Conservation (phyloP, 2,888 invertebrate species). For the Chymomyza caudatula region DNA sequence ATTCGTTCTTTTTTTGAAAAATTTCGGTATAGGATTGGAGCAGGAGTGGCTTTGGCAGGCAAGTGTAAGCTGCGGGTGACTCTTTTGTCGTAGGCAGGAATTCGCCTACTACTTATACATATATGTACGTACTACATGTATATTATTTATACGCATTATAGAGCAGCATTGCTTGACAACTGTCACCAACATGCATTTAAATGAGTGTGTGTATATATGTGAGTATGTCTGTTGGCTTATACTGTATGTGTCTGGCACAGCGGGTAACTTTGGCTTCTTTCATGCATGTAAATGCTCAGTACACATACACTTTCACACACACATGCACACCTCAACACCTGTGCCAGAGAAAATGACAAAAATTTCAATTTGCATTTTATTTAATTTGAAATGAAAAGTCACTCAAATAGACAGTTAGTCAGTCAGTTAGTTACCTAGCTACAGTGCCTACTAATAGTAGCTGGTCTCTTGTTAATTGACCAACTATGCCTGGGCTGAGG, state of each 20-base stretch:
- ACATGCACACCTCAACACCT: not conserved
- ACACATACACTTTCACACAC: slow-evolving; percentile 5
- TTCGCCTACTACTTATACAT: not conserved
- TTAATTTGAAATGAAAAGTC: slow-evolving; percentile 55
- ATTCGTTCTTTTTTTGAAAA: not conserved
- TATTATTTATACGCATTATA: not conserved
- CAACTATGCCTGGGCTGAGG: slow-evolving; percentile 17
- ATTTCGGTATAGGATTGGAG: not conserved
- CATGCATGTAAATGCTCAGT: slow-evolving; percentile 16
- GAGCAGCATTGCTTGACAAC: not conserved
- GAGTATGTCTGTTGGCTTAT: slow-evolving; percentile 3
- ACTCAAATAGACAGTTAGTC: not conserved
- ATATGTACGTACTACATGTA: not conserved
- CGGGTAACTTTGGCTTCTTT: not conserved
- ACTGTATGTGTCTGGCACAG: not conserved
- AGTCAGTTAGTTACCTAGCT: slow-evolving; percentile 28
- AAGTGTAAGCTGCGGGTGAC: not conserved
- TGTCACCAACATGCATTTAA: not conserved
- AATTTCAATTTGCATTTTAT: slow-evolving; percentile 67
- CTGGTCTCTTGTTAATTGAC: slow-evolving; percentile 62
- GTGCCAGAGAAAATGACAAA: slow-evolving; percentile 28
- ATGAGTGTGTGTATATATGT: slow-evolving; percentile 9
- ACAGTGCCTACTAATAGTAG: slow-evolving; percentile 53
- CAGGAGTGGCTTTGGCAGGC: not conserved
- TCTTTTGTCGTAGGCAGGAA: not conserved